Base-by-base conservation (phyloP, 2,888 invertebrate species). In the Sisyra nigra region DNA sequence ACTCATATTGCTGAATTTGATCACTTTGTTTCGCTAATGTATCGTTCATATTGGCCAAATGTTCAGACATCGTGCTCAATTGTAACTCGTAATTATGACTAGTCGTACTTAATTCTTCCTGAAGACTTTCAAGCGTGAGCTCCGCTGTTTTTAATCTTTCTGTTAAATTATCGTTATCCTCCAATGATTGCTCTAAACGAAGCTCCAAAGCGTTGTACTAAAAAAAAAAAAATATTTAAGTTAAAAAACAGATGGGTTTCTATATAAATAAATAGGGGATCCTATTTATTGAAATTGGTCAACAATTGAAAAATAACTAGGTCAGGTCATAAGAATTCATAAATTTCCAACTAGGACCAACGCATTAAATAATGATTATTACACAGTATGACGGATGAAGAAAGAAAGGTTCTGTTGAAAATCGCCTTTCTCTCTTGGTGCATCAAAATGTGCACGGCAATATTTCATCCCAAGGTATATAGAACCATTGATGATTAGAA, bases 21-120 rank as follows among this genome's bases (percentile, higher is more conserved):
- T 88, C 87, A 57, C 82, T 80, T 56, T 87, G 85, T 42, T 65
- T 63, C 15, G 91, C 77, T 40, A 94, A 72, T 64, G 87, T 89
- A 52, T 92, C 92, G 63, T 82, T 82, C 69, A 83, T 74, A 41
- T 74, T 73, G 13, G 81, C 81, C 52, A 84, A 64, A 61, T 83
- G 82, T 53, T 83, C 82, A 50, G 78, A 80, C 76, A 84, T 79
- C 45, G 77, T 77, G 53, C 76, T 76, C 42, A 84, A 62, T 56
- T 84, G 83, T 29, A 68, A 62, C 57, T 80, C 78, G 56, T 80
- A 81, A 60, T 80, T 80, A 44, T 59, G 55, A 48, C 54, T 70
- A 2, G 74, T 74, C n/a, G 71, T 72, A 48, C 68, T 65, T 38
- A 83, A 64, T 57, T 82, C 81, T 57, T 84, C 84, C 61, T 76